Conservation (phyloP, 2,888 invertebrate species). For the Drosophila fungiperda region DNA sequence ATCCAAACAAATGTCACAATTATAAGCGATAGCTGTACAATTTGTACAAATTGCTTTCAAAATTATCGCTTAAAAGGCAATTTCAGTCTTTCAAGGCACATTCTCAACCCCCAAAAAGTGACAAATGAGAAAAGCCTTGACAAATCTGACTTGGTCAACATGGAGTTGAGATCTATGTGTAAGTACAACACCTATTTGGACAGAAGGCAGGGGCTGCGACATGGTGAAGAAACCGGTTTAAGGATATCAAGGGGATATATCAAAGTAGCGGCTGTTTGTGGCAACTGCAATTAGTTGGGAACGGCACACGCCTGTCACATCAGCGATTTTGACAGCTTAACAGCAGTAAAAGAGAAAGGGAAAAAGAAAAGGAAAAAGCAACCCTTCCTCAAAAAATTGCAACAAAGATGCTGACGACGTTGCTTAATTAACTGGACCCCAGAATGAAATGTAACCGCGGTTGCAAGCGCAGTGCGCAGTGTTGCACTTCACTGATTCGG, state of each 20-base stretch:
- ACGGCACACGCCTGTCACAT: slow-evolving; percentile 70
- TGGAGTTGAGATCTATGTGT: neutral
- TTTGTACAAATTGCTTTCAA: slow-evolving; percentile 6
- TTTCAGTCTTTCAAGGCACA: slow-evolving; percentile 16
- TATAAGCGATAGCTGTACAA: neutral
- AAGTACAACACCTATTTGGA: slow-evolving; percentile 31
- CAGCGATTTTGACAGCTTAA: slow-evolving; percentile 68
- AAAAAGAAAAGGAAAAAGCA: slow-evolving; percentile 31
- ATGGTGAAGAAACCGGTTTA: slow-evolving; percentile 48
- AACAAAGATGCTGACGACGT: slow-evolving; percentile 67
- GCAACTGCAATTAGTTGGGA: slow-evolving; percentile 74
- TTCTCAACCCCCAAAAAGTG: slow-evolving; percentile 11
- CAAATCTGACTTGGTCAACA: slow-evolving; percentile 15
- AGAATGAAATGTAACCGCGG: slow-evolving; percentile 17
- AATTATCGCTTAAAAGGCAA: slow-evolving; percentile 22
- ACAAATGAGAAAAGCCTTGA: slow-evolving; percentile 7
- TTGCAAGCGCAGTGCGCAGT: slow-evolving; percentile 58
- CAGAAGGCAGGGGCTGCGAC: slow-evolving; percentile 22
- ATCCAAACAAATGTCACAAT: neutral
- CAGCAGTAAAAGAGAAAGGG: slow-evolving; percentile 9
- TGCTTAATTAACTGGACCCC: slow-evolving; percentile 70
- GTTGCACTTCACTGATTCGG: slow-evolving; percentile 42
- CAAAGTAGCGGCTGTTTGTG: slow-evolving; percentile 29
- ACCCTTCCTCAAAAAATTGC: slow-evolving; percentile 65
- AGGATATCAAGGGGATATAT: slow-evolving; percentile 19